Evolutionary conservation across 2,113 vertebrate species (phyloP).

Genomic region (Limanda limanda): DNA sequence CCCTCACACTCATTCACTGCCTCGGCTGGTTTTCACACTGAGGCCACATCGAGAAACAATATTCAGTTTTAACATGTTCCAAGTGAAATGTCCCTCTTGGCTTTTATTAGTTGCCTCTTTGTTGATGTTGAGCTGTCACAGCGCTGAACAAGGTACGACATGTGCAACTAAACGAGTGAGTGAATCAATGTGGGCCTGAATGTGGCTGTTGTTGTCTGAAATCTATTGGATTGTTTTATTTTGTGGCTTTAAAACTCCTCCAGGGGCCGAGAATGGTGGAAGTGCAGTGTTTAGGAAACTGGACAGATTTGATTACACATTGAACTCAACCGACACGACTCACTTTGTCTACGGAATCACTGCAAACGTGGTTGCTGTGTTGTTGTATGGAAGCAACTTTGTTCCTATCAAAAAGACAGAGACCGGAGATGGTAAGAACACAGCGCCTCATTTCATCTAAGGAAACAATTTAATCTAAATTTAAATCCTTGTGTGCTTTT

Average conservation of each 20-base stretch:
- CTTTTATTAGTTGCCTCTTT: conserved; percentile 24
- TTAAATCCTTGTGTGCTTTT: no score
- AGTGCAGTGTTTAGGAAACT: not conserved
- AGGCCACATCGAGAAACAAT: not conserved
- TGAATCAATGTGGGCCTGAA: not conserved
- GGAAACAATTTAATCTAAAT: no score
- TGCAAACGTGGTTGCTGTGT: conserved; percentile 81
- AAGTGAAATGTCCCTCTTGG: not conserved
- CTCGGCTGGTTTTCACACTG: conserved; percentile 1
- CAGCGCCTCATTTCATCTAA: no score
- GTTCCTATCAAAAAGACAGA: conserved; percentile 90
- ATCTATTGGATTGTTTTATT: not conserved
- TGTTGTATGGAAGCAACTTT: conserved; percentile 90
- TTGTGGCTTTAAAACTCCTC: not conserved
- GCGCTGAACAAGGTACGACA: conserved; percentile 24
- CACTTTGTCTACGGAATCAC: conserved; percentile 81
- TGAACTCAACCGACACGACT: conserved; percentile 70
- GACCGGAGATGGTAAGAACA: conserved; percentile 86
- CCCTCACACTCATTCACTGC: not conserved
- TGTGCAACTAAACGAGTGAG: not conserved
- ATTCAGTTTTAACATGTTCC: conserved; percentile 32
- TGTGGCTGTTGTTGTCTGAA: not conserved
- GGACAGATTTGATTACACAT: not conserved
- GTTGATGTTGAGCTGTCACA: conserved; percentile 36
- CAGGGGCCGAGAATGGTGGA: not conserved